These are phyloP conservation scores for Halesus radiatus DNA, from an alignment of 1,140 invertebrate genomes.

Conservation along the genomic window DNA sequence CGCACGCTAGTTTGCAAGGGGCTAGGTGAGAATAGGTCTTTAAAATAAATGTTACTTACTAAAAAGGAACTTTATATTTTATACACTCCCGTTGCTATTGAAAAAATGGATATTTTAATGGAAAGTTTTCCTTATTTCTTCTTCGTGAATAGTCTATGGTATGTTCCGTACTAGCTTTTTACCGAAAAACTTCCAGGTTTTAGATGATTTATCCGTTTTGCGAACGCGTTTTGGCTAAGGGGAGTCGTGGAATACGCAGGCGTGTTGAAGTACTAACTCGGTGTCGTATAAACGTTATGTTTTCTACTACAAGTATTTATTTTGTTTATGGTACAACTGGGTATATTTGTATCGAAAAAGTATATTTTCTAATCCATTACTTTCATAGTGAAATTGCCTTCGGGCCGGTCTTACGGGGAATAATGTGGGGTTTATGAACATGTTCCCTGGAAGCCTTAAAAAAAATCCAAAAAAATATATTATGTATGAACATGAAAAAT, in stretches of 20 bases:
- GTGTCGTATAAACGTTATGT: slow-evolving; percentile 15
- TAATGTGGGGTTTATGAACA: background rate
- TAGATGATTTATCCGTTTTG: slow-evolving; percentile 23
- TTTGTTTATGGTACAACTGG: slow-evolving; percentile 22
- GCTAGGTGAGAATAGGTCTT: background rate
- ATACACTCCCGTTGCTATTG: background rate
- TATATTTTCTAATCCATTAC: slow-evolving; percentile 36
- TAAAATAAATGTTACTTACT: background rate
- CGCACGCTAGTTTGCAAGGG: background rate
- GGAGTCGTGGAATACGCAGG: background rate
- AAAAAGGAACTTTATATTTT: background rate
- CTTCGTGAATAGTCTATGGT: background rate
- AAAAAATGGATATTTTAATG: slow-evolving; percentile 19
- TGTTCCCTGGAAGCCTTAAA: background rate
- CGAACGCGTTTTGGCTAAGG: slow-evolving; percentile 3
- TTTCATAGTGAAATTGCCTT: slow-evolving; percentile 21
- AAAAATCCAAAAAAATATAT: background rate
- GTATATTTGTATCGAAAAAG: slow-evolving; percentile 15
- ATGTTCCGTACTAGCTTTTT: background rate
- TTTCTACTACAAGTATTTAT: slow-evolving; percentile 9
- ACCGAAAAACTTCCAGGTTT: slow-evolving; percentile 11
- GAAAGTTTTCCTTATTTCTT: slow-evolving; percentile 14
- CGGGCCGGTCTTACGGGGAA: background rate
- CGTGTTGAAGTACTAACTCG: background rate
- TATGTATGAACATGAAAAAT: no score